phyloP scores from a whole-genome alignment of 2,797 vertebrate species.

The Pelodytes ibericus region DNA sequence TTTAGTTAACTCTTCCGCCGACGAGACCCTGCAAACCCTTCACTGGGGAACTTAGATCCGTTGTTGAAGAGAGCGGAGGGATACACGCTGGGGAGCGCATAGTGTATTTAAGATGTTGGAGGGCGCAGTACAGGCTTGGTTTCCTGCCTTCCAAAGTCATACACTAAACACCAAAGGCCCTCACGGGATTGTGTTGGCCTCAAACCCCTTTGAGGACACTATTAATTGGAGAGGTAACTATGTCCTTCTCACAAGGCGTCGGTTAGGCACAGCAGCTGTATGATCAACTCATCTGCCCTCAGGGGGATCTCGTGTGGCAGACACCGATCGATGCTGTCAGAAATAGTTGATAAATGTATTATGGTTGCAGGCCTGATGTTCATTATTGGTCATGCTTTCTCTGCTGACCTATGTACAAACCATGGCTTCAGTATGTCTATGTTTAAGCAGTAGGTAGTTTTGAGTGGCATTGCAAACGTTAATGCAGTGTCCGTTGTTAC shows the following conservation, averaged over 20 bases:
- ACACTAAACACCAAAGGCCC: background rate
- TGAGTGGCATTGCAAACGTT: no score
- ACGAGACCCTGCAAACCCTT: conserved; percentile 8
- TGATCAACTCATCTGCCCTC: background rate
- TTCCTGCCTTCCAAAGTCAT: background rate
- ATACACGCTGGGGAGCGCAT: conserved; percentile 6
- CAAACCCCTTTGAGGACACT: background rate
- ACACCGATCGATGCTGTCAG: conserved; percentile 37
- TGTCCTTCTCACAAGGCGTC: conserved; percentile 23
- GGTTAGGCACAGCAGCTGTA: conserved; percentile 31
- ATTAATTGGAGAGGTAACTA: conserved; percentile 25
- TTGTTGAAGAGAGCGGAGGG: conserved; percentile 1
- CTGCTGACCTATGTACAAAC: no score
- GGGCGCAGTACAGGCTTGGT: conserved; percentile 13
- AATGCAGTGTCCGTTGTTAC: no score
- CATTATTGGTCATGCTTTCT: background rate
- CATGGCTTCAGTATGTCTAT: no score
- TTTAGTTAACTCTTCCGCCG: conserved; percentile 33
- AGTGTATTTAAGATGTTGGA: background rate
- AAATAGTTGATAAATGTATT: conserved; percentile 44
- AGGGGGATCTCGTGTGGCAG: conserved; percentile 23
- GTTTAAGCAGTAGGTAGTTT: no score
- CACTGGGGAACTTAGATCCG: conserved; percentile 6
- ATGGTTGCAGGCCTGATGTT: background rate
- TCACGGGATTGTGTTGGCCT: background rate